Base-by-base conservation (phyloP, 2,113 vertebrate genomes). In the Phalacrocorax pelagicus region DNA sequence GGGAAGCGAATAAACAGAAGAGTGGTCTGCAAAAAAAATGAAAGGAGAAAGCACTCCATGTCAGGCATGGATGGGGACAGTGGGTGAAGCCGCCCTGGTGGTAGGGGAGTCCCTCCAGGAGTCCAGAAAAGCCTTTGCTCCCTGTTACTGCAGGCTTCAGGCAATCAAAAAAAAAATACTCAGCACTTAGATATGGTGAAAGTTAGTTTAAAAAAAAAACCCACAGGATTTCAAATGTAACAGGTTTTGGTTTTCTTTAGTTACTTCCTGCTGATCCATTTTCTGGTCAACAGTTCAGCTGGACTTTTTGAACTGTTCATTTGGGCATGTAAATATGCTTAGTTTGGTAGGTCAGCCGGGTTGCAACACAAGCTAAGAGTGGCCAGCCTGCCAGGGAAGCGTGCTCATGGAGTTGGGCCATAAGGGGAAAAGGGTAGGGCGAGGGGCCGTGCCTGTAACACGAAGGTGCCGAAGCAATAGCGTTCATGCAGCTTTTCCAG, bases 121-220 rank as follows among this genome's bases (percentile, higher is more conserved):
- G 26, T 20, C 61, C 32, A 38, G 62, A 51, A 59, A 59, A 17
- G 6, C 38, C 75, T 93, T 83, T 63, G 15, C 59, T 90, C 9
- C 27, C 3, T 0, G 0, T 22, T 34, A 23, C 52, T 2, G 2
- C 21, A 75, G 71, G 27, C n/a, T 61, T 65, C 40, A 34, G 32
- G 42, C 0, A 0, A 80, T 62, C 20, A 8, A 32, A 51, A 82
- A 30, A 3, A 54, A 12, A 11, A 3, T 61, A 38, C 88, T 74
- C 17, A 49, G 34, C 30, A 36, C 30, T 70, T 86, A 16, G 11
- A 11, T 36, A 11, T 4, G 5, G 3, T 46, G 42, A 70, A 8
- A 51, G 18, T n/a, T 32, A 52, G 42, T 34, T 79, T 17, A 3
- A 32, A 67, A 63, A 73, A 54, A 73, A 54, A 6, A 5, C 9